A percentile compares a stretch with the other conserved stretches of the same genome.
phyloP scores from a whole-genome alignment of 2,888 invertebrate species.

The Halictus quadricinctus region DNA sequence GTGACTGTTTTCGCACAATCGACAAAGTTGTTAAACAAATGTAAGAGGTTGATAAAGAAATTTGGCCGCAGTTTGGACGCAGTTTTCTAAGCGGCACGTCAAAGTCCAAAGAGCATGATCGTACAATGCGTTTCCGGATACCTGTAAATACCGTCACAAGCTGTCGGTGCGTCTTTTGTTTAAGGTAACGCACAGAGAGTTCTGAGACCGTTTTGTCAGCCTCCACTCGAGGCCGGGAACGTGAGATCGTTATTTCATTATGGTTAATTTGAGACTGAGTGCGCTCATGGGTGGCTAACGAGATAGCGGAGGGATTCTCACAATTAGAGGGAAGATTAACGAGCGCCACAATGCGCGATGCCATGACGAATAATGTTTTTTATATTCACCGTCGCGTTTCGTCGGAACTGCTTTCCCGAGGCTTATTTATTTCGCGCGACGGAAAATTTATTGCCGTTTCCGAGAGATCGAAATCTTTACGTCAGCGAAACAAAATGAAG shows the following conservation, averaged over 20 bases:
- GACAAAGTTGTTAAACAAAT: neutral
- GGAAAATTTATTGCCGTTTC: neutral
- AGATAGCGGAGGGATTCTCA: slow-evolving; percentile 73
- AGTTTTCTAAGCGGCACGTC: neutral
- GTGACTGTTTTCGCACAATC: neutral
- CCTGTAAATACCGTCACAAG: slow-evolving; percentile 52
- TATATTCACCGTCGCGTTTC: slow-evolving; percentile 62
- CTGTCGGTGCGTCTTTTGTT: slow-evolving; percentile 51
- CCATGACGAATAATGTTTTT: slow-evolving; percentile 71
- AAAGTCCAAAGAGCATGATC: neutral
- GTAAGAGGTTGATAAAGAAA: neutral
- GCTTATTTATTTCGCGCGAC: neutral
- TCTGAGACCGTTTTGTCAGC: slow-evolving; percentile 72
- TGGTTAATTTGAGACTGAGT: slow-evolving; percentile 78
- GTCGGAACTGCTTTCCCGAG: neutral
- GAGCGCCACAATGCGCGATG: slow-evolving; percentile 65
- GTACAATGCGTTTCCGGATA: neutral
- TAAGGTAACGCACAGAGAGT: slow-evolving; percentile 59
- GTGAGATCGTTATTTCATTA: slow-evolving; percentile 80
- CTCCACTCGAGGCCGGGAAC: slow-evolving; percentile 72
- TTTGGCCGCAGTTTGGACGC: too few relatives aligned
- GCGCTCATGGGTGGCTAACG: slow-evolving; percentile 68
- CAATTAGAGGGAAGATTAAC: slow-evolving; percentile 79
- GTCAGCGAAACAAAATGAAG: neutral
- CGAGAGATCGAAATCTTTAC: neutral